Evolutionary conservation across 2,888 invertebrate genomes (phyloP).

Genomic region (Nipponacmea schrenckii): DNA sequence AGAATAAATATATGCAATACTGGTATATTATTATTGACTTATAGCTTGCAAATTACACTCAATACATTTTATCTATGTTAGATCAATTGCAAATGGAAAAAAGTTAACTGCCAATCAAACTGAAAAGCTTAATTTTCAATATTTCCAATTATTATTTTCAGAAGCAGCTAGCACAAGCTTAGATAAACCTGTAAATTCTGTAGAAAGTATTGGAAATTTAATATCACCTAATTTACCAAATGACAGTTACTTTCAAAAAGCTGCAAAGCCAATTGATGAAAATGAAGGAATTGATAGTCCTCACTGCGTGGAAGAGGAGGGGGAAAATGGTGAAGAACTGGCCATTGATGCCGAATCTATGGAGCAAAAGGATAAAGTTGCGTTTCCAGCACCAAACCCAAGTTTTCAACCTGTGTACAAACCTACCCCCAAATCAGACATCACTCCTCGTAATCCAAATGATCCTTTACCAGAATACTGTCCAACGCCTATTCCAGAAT

Average conservation of each 20-base stretch:
- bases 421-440: slow-evolving; percentile 51
- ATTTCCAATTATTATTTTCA: too few relatives aligned
- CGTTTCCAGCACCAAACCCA: slow-evolving; percentile 25
- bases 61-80: too few relatives aligned
- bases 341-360: not conserved
- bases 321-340: not conserved
- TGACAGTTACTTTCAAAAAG: not conserved
- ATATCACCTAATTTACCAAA: slow-evolving; percentile 1
- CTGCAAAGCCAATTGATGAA: not conserved
- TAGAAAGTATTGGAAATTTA: not conserved
- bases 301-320: not conserved
- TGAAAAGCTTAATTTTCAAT: too few relatives aligned
- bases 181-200: too few relatives aligned
- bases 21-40: too few relatives aligned
- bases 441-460: slow-evolving; percentile 33
- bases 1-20: too few relatives aligned
- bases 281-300: not conserved
- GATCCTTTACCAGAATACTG: slow-evolving; percentile 18
- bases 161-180: too few relatives aligned
- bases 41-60: too few relatives aligned
- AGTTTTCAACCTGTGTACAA: slow-evolving; percentile 49
- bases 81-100: too few relatives aligned
- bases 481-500: slow-evolving; percentile 4
- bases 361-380: not conserved
- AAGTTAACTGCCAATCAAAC: too few relatives aligned